phyloP scores from a whole-genome alignment of 2,113 vertebrate species.

The Xiphophorus maculatus region DNA sequence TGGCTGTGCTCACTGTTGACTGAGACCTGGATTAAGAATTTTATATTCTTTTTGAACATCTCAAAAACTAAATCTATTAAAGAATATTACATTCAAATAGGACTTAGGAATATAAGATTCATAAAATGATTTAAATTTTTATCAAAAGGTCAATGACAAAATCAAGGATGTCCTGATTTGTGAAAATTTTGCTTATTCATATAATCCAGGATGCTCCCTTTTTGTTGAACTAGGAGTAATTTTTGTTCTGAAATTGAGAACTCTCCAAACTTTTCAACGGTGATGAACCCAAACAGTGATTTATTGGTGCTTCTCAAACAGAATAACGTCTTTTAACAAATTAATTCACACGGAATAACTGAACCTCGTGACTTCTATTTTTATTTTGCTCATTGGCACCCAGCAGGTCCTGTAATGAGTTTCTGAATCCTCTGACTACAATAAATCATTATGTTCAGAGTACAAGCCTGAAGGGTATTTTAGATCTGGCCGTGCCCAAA shows the following conservation, averaged over 20 bases:
- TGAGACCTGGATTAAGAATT: no score
- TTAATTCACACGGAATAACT: background rate
- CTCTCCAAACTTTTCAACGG: no score
- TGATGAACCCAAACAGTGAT: background rate
- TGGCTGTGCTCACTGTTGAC: no score
- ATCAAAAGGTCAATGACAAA: no score
- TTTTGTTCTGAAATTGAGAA: no score
- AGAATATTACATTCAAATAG: background rate
- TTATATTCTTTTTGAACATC: background rate
- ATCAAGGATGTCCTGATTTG: no score
- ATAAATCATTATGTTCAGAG: background rate
- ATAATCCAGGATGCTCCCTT: no score
- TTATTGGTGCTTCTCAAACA: no score
- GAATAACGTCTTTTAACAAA: background rate
- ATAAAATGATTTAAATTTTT: no score
- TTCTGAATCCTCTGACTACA: background rate
- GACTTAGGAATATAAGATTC: background rate
- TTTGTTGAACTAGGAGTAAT: no score
- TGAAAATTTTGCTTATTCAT: no score
- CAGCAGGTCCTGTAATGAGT: background rate
- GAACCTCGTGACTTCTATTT: background rate
- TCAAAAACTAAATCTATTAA: background rate
- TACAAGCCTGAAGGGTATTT: background rate
- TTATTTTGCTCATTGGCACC: background rate
- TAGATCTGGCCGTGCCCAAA: background rate